Evolutionary conservation across 2,113 vertebrate species (phyloP), one percentile per base, ranked within the genome.

Genomic region (Procavia capensis): DNA sequence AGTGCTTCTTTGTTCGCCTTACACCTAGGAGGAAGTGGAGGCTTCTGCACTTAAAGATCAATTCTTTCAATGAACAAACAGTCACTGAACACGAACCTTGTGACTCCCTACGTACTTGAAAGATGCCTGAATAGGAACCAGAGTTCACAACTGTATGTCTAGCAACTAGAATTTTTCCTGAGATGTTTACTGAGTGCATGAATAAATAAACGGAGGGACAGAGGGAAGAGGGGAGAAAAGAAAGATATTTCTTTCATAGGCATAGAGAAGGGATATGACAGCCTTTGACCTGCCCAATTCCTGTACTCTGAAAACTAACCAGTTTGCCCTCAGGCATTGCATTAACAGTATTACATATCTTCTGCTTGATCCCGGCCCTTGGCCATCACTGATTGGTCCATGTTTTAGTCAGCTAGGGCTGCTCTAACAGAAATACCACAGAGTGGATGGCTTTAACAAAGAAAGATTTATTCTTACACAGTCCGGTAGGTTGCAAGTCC

Each of bases 81-180:
- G 39, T 76, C 25, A 80, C 39, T 39, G 17, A 92, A 50, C 45
- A 92, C 3, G 13, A 11, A 72, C 14, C 9, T 78, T 75, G 36
- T 19, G 13, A 13, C 47, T 88, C 39, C 88, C 63, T 86, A 27
- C 8, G 64, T 16, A 80, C 61, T 24, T 76, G 1, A 70, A 70
- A 85, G 75, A 78, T 43, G 25, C 39, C 57, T 88, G 63, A 72
- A 34, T 16, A 79, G 20, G 5, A 3, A 57, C 39, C 10, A 61
- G n/a, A 6, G 41, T 50, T 86, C 80, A 76, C 31, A 94, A 8
- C 24, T 64, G 1, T 83, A 90, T 90, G 83, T 87, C 50, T n/a
- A 90, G n/a, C 47, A 88, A 85, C 36, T 79, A 76, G 64, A 27
- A 91, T 70, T 91, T 90, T 89, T 10, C 34, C 75, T 66, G 9